Evolutionary conservation across 1,140 invertebrate genomes (phyloP).

Genomic region (Drosophila punjabiensis): DNA sequence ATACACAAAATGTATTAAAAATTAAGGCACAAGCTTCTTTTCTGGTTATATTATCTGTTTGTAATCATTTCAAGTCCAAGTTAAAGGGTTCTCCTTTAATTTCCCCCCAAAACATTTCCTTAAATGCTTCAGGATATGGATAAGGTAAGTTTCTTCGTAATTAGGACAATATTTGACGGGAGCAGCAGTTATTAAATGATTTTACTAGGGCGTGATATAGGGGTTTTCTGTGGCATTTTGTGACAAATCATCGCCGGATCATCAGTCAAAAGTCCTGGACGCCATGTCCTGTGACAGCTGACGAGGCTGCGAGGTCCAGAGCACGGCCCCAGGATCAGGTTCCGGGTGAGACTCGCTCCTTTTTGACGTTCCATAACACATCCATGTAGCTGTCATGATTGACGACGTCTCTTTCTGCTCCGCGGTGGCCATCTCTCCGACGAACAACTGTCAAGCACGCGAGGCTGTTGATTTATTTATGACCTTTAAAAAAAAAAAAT

Average conservation of each 20-base stretch:
- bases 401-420: constrained; percentile 54
- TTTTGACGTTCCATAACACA: constrained; percentile 78
- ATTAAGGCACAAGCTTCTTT: background rate
- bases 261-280: constrained; percentile 73
- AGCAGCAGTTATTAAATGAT: constrained; percentile 24
- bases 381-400: constrained; percentile 81
- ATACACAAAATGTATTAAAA: background rate
- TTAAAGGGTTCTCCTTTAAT: background rate
- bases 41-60: background rate
- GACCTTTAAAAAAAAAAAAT: constrained; percentile 35
- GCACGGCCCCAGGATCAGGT: constrained; percentile 1
- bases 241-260: constrained; percentile 74
- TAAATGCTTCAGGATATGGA: background rate
- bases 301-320: constrained; percentile 60
- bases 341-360: constrained; percentile 21
- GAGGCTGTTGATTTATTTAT: constrained; percentile 81
- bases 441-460: constrained; percentile 69
- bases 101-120: background rate
- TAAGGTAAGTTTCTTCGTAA: constrained; percentile 7
- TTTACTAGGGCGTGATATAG: background rate
- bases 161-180: constrained; percentile 28
- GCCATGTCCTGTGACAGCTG: constrained; percentile 59
- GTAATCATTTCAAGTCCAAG: background rate
- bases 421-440: constrained; percentile 40
- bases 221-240: constrained; percentile 28